A percentile compares a stretch with the other conserved stretches of the same genome.
Conservation (phyloP, 2,113 vertebrate genomes). For the Osmerus eperlanus region DNA sequence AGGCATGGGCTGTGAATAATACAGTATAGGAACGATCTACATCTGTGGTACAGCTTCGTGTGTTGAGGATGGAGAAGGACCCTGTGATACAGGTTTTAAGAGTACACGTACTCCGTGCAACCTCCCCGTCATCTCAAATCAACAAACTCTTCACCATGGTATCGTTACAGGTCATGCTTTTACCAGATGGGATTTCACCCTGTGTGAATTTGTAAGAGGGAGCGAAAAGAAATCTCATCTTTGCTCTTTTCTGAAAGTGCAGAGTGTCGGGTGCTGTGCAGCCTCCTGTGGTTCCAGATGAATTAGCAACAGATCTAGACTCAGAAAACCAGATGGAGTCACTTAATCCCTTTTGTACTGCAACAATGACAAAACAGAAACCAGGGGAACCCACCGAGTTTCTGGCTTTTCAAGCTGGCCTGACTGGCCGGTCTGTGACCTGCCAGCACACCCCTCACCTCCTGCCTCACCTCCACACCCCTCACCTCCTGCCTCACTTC, state of each 20-base stretch:
- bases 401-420: not conserved
- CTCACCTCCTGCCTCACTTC: too few relatives aligned
- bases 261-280: not conserved
- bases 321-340: conserved; percentile 5
- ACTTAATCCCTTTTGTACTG: conserved; percentile 2
- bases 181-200: not conserved
- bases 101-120: too few relatives aligned
- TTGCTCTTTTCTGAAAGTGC: not conserved
- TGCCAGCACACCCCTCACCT: not conserved
- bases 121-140: too few relatives aligned
- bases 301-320: conserved; percentile 5
- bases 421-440: not conserved
- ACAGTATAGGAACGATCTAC: not conserved
- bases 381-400: not conserved
- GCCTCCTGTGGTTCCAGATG: not conserved
- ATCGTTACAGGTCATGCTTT: too few relatives aligned
- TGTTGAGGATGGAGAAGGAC: not conserved
- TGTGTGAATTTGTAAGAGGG: not conserved
- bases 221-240: not conserved
- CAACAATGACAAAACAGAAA: conserved; percentile 11
- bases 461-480: too few relatives aligned
- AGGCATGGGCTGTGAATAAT: conserved; percentile 11
- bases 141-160: too few relatives aligned
- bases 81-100: not conserved
- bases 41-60: conserved; percentile 33